Evolutionary conservation across 1,140 invertebrate species (phyloP), one percentile per base, ranked within the genome.

Genomic region (Ectropis grisescens): DNA sequence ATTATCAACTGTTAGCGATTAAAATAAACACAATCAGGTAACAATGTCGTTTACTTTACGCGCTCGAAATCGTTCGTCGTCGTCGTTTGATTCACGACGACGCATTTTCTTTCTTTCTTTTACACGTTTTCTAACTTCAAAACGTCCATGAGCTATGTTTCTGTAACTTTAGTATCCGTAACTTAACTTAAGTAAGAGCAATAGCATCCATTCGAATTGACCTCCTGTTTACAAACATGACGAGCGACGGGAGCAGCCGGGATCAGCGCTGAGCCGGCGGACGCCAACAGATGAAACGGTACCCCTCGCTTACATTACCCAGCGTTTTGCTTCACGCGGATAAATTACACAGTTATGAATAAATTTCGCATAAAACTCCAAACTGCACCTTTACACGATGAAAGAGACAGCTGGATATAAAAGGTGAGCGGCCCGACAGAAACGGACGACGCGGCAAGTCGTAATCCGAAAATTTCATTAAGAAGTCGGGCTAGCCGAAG

Each of bases 391-490:
- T 75, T 53, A 60, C 59, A 60, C 37, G 58, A 44, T 13, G 58
- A 67, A 29, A 45, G 69, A 44, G 66, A 67, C 35, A 41, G 48
- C 29, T 32, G 29, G 60, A 78, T 56, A 19, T 26, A 27, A 25
- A 19, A 22, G 25, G 11, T 8, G 0, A 9, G 22, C 24, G 13
- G 61, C 34, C 24, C n/a, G 47, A 68, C 29, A 42, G 54, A 29
- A 61, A 61, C 38, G 29, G 10, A 34, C 36, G 48, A 58, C 22
- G 29, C 33, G 48, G 46, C 53, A 42, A 58, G 68, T 68, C 70
- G 57, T 78, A 74, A 80, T 80, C 67, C 72, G 65, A 78, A 80
- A 75, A 80, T 78, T 80, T 78, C 75, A 80, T 80, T 78, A 80
- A 78, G 70, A 74, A 70, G 59, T 70, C 64, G 52, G 61, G 53